These are phyloP conservation scores for Bombus affinis DNA, from an alignment of 1,140 invertebrate genomes.

Conservation along the genomic window DNA sequence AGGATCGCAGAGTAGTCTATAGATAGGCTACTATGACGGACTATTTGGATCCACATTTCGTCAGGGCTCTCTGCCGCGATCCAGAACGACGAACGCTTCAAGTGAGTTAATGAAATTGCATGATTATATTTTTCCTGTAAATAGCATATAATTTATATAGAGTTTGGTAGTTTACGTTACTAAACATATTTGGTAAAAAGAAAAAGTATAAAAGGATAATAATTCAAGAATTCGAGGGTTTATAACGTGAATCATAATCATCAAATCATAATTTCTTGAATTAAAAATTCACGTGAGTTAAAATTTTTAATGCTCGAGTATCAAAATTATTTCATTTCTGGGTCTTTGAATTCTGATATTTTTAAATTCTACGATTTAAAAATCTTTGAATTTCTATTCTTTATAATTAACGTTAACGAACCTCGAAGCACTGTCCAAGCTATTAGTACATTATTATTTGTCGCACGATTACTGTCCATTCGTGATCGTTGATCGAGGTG, in stretches of 20 bases:
- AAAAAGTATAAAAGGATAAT: neutral
- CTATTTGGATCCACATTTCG: conserved; percentile 86
- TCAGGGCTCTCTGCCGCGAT: conserved; percentile 85
- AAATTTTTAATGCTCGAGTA: neutral
- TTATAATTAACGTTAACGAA: no score
- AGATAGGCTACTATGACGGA: conserved; percentile 79
- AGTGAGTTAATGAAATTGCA: conserved; percentile 73
- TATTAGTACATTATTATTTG: neutral
- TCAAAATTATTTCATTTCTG: neutral
- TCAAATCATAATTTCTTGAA: no score
- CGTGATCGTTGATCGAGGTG: conserved; percentile 6
- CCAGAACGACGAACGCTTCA: conserved; percentile 85
- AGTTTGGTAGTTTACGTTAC: neutral
- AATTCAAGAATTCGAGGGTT: no score
- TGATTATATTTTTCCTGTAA: neutral
- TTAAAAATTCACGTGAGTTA: neutral
- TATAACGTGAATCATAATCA: no score
- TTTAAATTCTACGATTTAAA: neutral
- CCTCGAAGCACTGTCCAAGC: neutral
- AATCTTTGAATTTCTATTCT: neutral
- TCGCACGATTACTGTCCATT: neutral
- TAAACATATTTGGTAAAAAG: neutral
- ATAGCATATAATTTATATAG: neutral
- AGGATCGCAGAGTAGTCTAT: conserved; percentile 66
- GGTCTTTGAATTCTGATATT: neutral